phyloP scores from a whole-genome alignment of 1,140 invertebrate species.

The Drosophila tropicalis region DNA sequence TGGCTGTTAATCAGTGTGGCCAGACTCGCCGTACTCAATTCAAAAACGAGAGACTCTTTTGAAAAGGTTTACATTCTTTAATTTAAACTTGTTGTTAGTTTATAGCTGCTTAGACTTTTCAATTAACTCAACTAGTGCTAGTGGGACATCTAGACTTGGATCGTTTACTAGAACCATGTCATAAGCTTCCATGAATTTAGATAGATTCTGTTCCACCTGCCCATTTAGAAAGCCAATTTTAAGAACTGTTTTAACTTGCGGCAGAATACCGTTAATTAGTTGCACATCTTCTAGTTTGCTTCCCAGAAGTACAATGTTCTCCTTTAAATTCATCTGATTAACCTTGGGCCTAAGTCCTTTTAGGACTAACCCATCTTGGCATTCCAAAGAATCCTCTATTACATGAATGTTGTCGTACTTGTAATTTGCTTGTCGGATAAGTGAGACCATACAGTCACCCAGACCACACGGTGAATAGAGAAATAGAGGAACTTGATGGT shows the following conservation, averaged over 20 bases:
- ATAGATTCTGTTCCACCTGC: conserved; percentile 88
- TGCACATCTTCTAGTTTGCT: not conserved
- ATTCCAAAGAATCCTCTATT: not conserved
- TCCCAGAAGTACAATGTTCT: not conserved
- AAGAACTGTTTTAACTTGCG: not conserved
- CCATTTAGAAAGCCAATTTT: conserved; percentile 97
- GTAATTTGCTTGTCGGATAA: not conserved
- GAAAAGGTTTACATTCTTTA: no score
- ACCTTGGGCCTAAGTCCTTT: not conserved
- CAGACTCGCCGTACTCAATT: no score
- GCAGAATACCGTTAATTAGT: not conserved
- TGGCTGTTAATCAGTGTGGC: no score
- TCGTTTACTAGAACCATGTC: conserved; percentile 95
- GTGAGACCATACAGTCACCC: not conserved
- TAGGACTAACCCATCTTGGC: not conserved
- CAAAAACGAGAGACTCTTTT: no score
- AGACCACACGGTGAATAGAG: not conserved
- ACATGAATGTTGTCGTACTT: not conserved
- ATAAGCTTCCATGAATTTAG: conserved; percentile 89
- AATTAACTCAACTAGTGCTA: conserved; percentile 61
- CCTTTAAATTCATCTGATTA: not conserved
- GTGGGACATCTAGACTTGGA: conserved; percentile 90
- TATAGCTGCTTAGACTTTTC: conserved; percentile 23
- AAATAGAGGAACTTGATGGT: not conserved
- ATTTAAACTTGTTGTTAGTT: not conserved